Percentiles rank a stretch among this genome's conserved stretches.
Evolutionary conservation across 2,113 vertebrate genomes (phyloP).

Genomic region (Echinops telfairi): DNA sequence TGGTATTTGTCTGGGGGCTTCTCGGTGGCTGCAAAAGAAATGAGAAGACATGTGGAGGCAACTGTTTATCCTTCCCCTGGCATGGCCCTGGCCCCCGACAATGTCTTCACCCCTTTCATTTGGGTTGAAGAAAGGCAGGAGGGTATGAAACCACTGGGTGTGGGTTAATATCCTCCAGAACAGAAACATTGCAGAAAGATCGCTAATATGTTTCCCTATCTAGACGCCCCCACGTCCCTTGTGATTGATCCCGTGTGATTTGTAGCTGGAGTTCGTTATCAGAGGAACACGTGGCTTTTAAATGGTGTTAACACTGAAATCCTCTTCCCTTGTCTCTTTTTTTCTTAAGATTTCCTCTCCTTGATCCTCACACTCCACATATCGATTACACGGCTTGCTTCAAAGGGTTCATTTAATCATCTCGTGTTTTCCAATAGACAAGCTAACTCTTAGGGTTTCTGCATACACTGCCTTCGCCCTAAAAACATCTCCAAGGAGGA

Average conservation of each 20-base stretch:
- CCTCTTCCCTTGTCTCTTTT: conserved; percentile 60
- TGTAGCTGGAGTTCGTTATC: conserved; percentile 46
- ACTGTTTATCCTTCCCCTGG: neutral
- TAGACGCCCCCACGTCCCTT: conserved; percentile 57
- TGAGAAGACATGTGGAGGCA: neutral
- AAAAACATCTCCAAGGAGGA: conserved; percentile 40
- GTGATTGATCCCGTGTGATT: conserved; percentile 35
- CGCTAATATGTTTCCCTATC: conserved; percentile 48
- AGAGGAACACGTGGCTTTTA: conserved; percentile 55
- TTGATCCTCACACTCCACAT: conserved; percentile 28
- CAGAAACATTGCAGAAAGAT: conserved; percentile 3
- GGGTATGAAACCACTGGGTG: neutral
- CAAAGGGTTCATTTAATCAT: conserved; percentile 59
- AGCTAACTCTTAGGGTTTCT: conserved; percentile 49
- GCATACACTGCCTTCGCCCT: conserved; percentile 28
- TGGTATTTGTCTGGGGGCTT: neutral
- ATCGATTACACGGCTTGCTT: conserved; percentile 53
- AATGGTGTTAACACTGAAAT: conserved; percentile 53
- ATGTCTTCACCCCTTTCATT: neutral
- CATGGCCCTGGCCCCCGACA: neutral
- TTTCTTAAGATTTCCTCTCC: conserved; percentile 60
- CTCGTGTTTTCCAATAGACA: conserved; percentile 45
- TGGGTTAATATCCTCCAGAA: conserved; percentile 25
- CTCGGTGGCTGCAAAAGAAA: neutral
- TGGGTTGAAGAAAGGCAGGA: neutral